Percentiles rank a stretch among this genome's conserved stretches.
These are phyloP conservation scores for Sus cebifrons DNA, from an alignment of 2,797 vertebrate species.

Conservation along the genomic window DNA sequence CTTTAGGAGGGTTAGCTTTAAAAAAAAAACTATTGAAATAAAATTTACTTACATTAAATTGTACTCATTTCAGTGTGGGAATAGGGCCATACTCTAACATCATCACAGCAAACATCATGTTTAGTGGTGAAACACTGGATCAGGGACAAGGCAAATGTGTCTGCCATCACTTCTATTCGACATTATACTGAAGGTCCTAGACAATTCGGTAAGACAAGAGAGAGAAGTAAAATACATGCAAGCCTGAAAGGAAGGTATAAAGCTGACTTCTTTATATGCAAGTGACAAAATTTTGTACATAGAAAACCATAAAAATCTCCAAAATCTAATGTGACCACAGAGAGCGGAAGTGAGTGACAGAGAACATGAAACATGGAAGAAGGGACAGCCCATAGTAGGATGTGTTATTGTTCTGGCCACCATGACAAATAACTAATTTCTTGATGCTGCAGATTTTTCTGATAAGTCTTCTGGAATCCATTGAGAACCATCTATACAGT, in stretches of 20 bases:
- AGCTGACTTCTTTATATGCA: background rate
- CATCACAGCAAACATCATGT: background rate
- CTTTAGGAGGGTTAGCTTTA: background rate
- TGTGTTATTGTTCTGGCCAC: background rate
- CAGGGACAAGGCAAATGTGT: background rate
- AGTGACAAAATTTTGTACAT: background rate
- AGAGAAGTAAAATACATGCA: constrained; percentile 15
- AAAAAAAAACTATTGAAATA: background rate
- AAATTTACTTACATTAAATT: background rate
- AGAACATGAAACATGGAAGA: background rate
- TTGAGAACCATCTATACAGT: background rate
- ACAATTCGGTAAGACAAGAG: background rate
- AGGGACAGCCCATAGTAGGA: background rate
- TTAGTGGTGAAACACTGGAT: background rate
- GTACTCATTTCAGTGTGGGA: background rate
- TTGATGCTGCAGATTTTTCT: background rate
- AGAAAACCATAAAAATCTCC: background rate
- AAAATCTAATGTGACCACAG: background rate
- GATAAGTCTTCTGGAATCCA: background rate
- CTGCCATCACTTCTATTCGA: background rate
- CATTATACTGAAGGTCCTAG: background rate
- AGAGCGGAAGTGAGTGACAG: background rate
- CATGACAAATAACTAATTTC: background rate
- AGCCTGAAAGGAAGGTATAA: constrained; percentile 7
- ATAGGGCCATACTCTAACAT: background rate